Percentiles rank a stretch among this genome's conserved stretches.
Conservation (phyloP, 2,888 invertebrate genomes). For the Charanyca ferruginea region DNA sequence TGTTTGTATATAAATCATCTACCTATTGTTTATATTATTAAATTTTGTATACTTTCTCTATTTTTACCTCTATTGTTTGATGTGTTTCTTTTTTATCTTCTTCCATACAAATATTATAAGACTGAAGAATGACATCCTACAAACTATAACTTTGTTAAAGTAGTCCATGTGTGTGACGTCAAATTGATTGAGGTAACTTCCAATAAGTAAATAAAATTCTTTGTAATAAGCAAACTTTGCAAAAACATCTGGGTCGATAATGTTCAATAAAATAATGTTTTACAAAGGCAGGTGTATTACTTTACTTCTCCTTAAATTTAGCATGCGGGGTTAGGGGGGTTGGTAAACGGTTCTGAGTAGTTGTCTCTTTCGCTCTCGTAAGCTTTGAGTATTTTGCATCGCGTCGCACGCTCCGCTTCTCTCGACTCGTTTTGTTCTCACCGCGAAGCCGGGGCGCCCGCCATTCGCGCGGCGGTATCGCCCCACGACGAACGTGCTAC, state of each 20-base stretch:
- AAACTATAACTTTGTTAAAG: constrained; percentile 39
- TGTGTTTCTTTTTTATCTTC: constrained; percentile 24
- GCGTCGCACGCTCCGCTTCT: constrained; percentile 79
- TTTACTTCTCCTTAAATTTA: constrained; percentile 77
- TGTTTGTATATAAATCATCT: no score
- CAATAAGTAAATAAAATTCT: constrained; percentile 47
- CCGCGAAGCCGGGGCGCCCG: constrained; percentile 53
- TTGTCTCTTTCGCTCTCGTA: constrained; percentile 68
- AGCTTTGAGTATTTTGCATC: constrained; percentile 66
- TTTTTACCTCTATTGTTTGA: constrained; percentile 16
- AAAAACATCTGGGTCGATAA: constrained; percentile 55
- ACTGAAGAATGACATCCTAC: constrained; percentile 53
- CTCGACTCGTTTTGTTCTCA: constrained; percentile 76
- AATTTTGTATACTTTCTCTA: background rate
- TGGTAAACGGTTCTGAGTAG: constrained; percentile 75
- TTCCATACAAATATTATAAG: constrained; percentile 48
- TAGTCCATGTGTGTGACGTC: constrained; percentile 31
- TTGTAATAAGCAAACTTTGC: constrained; percentile 51
- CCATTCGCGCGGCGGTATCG: constrained; percentile 82
- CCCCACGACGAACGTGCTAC: constrained; percentile 74
- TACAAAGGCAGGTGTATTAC: constrained; percentile 76
- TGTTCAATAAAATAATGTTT: constrained; percentile 67
- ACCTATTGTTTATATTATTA: constrained; percentile 5
- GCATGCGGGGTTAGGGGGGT: constrained; percentile 73
- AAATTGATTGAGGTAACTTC: constrained; percentile 35